A percentile compares a stretch with the other conserved stretches of the same genome.
Evolutionary conservation across 2,113 vertebrate species (phyloP).

Genomic region (Xenotilapia caudafasciata): DNA sequence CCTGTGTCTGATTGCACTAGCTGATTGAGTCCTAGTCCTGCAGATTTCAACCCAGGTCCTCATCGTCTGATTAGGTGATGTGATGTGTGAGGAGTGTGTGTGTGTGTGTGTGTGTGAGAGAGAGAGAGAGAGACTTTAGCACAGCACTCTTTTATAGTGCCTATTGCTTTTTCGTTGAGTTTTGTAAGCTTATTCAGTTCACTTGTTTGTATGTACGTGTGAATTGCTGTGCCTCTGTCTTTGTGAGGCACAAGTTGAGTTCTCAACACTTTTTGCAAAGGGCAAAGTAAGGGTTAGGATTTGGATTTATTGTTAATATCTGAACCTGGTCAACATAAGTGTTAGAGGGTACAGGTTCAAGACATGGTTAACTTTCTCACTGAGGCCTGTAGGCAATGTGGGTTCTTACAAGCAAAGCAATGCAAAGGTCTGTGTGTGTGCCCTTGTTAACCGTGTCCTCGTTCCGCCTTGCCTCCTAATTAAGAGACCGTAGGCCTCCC

Average conservation of each 20-base stretch:
- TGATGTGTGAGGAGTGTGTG: conserved; percentile 23
- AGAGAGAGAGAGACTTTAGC: background rate
- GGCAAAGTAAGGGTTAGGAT: background rate
- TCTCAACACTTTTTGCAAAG: background rate
- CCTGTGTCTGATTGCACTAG: conserved; percentile 55
- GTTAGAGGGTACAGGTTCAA: background rate
- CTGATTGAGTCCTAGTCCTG: conserved; percentile 57
- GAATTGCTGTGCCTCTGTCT: background rate
- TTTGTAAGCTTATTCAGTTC: background rate
- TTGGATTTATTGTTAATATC: background rate
- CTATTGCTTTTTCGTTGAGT: background rate
- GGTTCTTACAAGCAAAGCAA: conserved; percentile 18
- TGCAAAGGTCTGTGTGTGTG: conserved; percentile 17
- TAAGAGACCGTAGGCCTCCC: conserved; percentile 56
- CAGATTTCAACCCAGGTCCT: conserved; percentile 54
- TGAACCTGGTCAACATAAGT: background rate
- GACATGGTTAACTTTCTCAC: background rate
- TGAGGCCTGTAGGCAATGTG: background rate
- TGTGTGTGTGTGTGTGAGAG: background rate
- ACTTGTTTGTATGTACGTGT: background rate
- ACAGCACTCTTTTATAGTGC: background rate
- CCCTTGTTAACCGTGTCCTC: conserved; percentile 63
- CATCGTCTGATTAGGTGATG: conserved; percentile 61
- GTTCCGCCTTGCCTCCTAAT: conserved; percentile 66
- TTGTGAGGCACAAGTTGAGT: background rate